These are phyloP conservation scores for Acipenser ruthenus DNA, from an alignment of 2,797 vertebrate species.

Conservation along the genomic window DNA sequence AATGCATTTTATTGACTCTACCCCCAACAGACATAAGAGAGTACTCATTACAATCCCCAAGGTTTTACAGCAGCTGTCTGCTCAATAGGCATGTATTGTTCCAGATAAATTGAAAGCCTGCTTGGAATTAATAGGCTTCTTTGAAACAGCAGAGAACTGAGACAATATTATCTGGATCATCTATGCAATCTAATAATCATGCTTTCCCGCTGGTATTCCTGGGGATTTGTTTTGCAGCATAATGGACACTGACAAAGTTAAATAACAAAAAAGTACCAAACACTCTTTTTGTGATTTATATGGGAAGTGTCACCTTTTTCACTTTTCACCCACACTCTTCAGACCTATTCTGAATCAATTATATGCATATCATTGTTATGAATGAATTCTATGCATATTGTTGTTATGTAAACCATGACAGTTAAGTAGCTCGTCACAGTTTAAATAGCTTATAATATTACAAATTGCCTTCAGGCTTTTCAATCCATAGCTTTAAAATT, in stretches of 20 bases:
- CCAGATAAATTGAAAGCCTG: slow-evolving; percentile 28
- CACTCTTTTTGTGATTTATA: background rate
- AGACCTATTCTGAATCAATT: background rate
- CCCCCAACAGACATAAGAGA: background rate
- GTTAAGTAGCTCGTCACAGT: background rate
- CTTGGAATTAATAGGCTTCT: slow-evolving; percentile 34
- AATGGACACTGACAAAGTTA: background rate
- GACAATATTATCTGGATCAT: slow-evolving; percentile 24
- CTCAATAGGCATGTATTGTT: slow-evolving; percentile 24
- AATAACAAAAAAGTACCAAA: background rate
- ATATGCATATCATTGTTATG: background rate
- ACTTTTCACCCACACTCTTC: background rate
- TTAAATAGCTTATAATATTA: background rate
- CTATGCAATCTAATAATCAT: slow-evolving; percentile 21
- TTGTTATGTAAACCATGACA: background rate
- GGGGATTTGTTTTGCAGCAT: background rate
- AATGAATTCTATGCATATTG: background rate
- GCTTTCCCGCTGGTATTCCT: slow-evolving; percentile 10
- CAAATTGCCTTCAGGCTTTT: too few relatives aligned
- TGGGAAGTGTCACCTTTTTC: background rate
- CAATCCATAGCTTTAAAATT: too few relatives aligned
- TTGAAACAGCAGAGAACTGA: slow-evolving; percentile 27
- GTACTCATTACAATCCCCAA: slow-evolving; percentile 6
- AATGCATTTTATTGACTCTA: slow-evolving; percentile 28
- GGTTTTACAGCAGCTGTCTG: slow-evolving; percentile 23